A percentile compares a stretch with the other conserved stretches of the same genome.
Evolutionary conservation across 2,888 invertebrate genomes (phyloP).

Genomic region (Sarcophaga caerulescens): DNA sequence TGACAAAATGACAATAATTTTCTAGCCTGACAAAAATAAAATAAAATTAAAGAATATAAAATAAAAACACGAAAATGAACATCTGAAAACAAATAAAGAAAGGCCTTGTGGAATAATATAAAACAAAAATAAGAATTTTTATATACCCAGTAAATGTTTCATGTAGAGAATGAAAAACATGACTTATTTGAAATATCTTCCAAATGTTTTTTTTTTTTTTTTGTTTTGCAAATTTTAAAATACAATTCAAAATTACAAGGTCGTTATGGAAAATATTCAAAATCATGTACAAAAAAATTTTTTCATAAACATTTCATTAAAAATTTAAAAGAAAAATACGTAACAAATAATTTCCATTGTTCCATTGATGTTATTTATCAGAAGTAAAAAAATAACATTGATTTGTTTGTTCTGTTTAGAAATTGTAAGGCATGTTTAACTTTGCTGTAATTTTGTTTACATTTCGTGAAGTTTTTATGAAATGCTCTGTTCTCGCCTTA

Average conservation of each 20-base stretch:
- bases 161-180: background rate
- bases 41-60: background rate
- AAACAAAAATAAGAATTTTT: background rate
- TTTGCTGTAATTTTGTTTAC: too few species aligned
- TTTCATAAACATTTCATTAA: background rate
- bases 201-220: too few species aligned
- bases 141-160: background rate
- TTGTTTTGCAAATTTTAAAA: background rate
- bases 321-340: background rate
- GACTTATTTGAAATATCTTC: too few species aligned
- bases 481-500: too few species aligned
- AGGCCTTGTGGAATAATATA: background rate
- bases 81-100: constrained; percentile 7
- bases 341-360: background rate
- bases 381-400: too few species aligned
- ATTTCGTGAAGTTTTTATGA: too few species aligned
- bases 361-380: background rate
- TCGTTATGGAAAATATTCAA: background rate
- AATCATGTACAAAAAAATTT: background rate
- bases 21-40: background rate
- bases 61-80: background rate
- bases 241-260: constrained; percentile 2
- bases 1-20: constrained; percentile 49
- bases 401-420: too few species aligned
- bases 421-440: too few species aligned